These are phyloP conservation scores for Ormia ochracea DNA, from an alignment of 2,888 invertebrate species.

Conservation along the genomic window DNA sequence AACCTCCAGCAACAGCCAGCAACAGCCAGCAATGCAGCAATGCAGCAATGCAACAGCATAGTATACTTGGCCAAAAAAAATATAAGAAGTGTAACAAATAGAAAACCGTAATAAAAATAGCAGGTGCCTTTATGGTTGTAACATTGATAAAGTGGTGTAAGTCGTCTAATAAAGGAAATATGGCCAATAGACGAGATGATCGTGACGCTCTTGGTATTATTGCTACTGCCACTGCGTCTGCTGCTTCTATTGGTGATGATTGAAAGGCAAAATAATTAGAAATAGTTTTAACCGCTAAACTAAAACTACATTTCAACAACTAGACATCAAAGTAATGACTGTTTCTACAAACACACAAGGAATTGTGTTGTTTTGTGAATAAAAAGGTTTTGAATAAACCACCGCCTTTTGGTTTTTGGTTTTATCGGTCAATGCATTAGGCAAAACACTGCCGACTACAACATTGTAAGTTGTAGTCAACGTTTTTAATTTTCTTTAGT, in stretches of 20 bases:
- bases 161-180: slow-evolving; percentile 43
- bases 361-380: background rate
- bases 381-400: background rate
- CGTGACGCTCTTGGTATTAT: background rate
- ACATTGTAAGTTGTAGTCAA: background rate
- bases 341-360: background rate
- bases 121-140: slow-evolving; percentile 56
- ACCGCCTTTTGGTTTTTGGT: background rate
- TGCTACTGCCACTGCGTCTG: background rate
- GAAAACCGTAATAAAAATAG: slow-evolving; percentile 52
- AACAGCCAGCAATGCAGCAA: background rate
- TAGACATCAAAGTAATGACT: background rate
- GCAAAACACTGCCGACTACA: background rate
- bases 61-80: slow-evolving; percentile 10
- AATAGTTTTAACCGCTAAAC: slow-evolving; percentile 2
- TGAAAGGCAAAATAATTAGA: slow-evolving; percentile 45
- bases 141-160: slow-evolving; percentile 50
- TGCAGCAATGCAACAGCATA: background rate
- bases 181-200: slow-evolving; percentile 32
- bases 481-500: background rate
- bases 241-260: slow-evolving; percentile 17
- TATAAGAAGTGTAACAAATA: slow-evolving; percentile 44
- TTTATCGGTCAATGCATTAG: background rate
- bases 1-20: background rate
- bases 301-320: slow-evolving; percentile 7